Conservation (phyloP, 1,140 invertebrate species). For the Teleopsis dalmanni region DNA sequence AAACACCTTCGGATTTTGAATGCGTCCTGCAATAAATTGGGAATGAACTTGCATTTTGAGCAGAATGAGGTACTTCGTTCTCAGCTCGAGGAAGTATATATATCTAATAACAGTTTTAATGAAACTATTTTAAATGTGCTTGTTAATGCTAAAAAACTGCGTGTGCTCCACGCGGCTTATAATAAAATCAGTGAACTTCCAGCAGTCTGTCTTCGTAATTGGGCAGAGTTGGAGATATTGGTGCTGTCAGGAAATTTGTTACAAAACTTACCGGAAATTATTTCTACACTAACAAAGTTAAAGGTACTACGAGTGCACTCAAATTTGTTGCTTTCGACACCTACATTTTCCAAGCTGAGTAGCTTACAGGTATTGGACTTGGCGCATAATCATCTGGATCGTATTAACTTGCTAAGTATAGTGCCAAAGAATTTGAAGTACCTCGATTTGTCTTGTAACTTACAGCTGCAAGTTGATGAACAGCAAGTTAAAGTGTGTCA, state of each 20-base stretch:
- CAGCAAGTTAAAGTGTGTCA: constrained; percentile 71
- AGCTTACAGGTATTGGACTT: constrained; percentile 73
- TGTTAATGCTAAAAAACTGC: constrained; percentile 56
- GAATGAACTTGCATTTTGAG: constrained; percentile 45
- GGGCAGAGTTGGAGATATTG: constrained; percentile 72
- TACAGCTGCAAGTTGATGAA: constrained; percentile 70
- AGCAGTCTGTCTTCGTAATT: constrained; percentile 64
- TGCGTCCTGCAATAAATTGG: constrained; percentile 66
- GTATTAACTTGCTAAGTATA: constrained; percentile 63
- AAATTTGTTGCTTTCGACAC: constrained; percentile 66
- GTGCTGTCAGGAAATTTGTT: constrained; percentile 76
- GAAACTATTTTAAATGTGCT: constrained; percentile 63
- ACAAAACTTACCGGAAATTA: constrained; percentile 65
- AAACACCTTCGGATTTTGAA: constrained; percentile 65
- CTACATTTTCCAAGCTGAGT: constrained; percentile 63
- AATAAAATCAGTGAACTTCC: constrained; percentile 67
- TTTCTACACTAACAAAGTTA: constrained; percentile 63
- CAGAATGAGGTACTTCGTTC: constrained; percentile 44
- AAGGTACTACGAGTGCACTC: constrained; percentile 72
- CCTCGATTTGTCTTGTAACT: constrained; percentile 75
- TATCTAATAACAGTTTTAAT: constrained; percentile 70
- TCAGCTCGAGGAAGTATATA: constrained; percentile 60
- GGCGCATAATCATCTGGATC: constrained; percentile 75
- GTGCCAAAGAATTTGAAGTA: constrained; percentile 76
- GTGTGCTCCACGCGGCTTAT: constrained; percentile 67